Evolutionary conservation across 2,888 invertebrate species (phyloP).

Genomic region (Pyrocoelia pectoralis): DNA sequence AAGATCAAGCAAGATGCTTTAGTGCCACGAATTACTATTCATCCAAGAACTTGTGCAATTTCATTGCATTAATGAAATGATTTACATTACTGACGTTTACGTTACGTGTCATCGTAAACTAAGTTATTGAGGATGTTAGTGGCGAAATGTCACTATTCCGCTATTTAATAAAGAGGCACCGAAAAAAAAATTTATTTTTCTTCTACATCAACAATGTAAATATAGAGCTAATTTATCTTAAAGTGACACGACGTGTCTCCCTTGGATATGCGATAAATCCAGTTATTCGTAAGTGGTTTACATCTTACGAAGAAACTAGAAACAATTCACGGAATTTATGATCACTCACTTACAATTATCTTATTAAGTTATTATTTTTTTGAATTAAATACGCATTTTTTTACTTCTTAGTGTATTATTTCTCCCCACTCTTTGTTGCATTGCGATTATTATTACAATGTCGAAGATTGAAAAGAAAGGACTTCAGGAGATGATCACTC

Average conservation of each 20-base stretch:
- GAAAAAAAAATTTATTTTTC: background rate
- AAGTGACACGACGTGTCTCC: constrained; percentile 1
- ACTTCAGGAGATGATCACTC: no score
- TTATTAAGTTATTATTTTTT: no score
- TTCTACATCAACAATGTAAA: constrained; percentile 1
- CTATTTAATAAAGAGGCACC: constrained; percentile 2
- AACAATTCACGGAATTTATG: background rate
- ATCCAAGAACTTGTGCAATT: constrained; percentile 41
- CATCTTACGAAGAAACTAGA: background rate
- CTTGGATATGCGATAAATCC: constrained; percentile 1
- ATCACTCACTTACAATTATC: no score
- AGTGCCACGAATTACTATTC: constrained; percentile 38
- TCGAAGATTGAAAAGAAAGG: no score
- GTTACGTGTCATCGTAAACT: constrained; percentile 24
- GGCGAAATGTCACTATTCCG: constrained; percentile 10
- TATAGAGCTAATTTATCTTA: background rate
- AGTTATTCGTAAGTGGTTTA: constrained; percentile 7
- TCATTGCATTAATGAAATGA: constrained; percentile 56
- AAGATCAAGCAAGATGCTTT: constrained; percentile 40
- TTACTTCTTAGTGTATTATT: no score
- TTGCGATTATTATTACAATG: no score
- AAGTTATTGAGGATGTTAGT: constrained; percentile 27
- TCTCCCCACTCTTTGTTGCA: no score
- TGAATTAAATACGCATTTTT: no score
- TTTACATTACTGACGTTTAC: constrained; percentile 55